A percentile compares a stretch with the other conserved stretches of the same genome.
These are phyloP conservation scores for Drosophila kikkawai DNA, from an alignment of 1,140 invertebrate genomes.

Conservation along the genomic window DNA sequence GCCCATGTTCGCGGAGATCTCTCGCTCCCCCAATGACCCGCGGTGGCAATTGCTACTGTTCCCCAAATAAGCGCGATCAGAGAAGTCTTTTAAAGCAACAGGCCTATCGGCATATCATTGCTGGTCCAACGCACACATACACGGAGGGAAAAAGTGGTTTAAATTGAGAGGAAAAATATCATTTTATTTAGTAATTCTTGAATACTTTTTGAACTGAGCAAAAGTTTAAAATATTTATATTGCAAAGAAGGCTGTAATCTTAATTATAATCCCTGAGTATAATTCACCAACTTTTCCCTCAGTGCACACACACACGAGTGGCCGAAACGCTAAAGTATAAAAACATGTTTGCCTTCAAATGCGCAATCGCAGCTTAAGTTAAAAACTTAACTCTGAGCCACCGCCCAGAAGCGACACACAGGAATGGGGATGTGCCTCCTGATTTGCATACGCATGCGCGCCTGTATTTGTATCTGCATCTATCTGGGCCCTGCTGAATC, in stretches of 20 bases:
- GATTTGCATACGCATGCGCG: slow-evolving; percentile 65
- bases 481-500: slow-evolving; percentile 6
- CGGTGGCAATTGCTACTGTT: slow-evolving; percentile 65
- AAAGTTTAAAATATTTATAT: neutral
- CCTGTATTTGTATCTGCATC: slow-evolving; percentile 21
- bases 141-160: slow-evolving; percentile 10
- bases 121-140: slow-evolving; percentile 12
- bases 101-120: slow-evolving; percentile 80
- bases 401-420: slow-evolving; percentile 78
- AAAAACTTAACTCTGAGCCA: slow-evolving; percentile 72
- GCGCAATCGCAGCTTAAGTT: slow-evolving; percentile 79
- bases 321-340: slow-evolving; percentile 74
- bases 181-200: neutral
- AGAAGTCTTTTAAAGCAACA: slow-evolving; percentile 84
- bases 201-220: neutral
- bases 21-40: slow-evolving; percentile 27
- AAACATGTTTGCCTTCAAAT: slow-evolving; percentile 85
- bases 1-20: slow-evolving; percentile 28
- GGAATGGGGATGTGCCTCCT: slow-evolving; percentile 40
- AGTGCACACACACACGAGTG: slow-evolving; percentile 18
- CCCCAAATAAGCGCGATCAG: slow-evolving; percentile 82
- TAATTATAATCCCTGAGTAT: neutral
- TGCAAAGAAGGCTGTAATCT: neutral
- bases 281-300: neutral
- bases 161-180: neutral